Conservation (phyloP, 2,113 vertebrate genomes). For the Dipodomys ordii region DNA sequence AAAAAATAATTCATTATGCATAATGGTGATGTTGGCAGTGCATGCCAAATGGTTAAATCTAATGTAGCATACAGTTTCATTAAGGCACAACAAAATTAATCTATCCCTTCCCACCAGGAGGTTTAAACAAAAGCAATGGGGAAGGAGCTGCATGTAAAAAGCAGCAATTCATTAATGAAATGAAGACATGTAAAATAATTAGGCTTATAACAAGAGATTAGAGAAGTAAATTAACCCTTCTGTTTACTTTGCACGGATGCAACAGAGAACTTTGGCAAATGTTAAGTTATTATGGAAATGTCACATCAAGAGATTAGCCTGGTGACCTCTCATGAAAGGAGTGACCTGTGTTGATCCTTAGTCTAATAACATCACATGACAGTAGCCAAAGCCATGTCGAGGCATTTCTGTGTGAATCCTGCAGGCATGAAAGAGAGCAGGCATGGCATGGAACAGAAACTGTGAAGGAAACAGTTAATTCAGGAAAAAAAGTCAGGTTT, state of each 20-base stretch:
- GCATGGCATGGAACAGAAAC: neutral
- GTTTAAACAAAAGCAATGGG: conserved; percentile 92
- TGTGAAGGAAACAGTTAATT: conserved; percentile 80
- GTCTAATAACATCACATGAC: conserved; percentile 59
- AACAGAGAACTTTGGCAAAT: conserved; percentile 69
- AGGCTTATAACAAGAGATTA: conserved; percentile 87
- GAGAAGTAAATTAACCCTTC: conserved; percentile 87
- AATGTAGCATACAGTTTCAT: conserved; percentile 94
- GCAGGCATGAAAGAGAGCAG: conserved; percentile 16
- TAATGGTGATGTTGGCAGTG: conserved; percentile 89
- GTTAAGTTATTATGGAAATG: conserved; percentile 69
- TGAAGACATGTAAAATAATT: conserved; percentile 90
- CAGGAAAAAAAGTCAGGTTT: conserved; percentile 51
- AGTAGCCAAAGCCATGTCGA: conserved; percentile 39
- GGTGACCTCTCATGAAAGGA: conserved; percentile 59
- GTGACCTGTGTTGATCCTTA: conserved; percentile 57
- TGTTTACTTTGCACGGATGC: conserved; percentile 74
- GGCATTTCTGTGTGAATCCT: conserved; percentile 57
- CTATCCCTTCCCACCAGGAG: conserved; percentile 90
- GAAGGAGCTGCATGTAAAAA: conserved; percentile 87
- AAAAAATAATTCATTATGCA: conserved; percentile 89
- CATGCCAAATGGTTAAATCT: conserved; percentile 91
- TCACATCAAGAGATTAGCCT: conserved; percentile 64
- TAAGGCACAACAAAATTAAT: conserved; percentile 91
- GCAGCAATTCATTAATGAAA: conserved; percentile 90